Conservation (phyloP, 2,797 vertebrate species). For the Anas capensis region DNA sequence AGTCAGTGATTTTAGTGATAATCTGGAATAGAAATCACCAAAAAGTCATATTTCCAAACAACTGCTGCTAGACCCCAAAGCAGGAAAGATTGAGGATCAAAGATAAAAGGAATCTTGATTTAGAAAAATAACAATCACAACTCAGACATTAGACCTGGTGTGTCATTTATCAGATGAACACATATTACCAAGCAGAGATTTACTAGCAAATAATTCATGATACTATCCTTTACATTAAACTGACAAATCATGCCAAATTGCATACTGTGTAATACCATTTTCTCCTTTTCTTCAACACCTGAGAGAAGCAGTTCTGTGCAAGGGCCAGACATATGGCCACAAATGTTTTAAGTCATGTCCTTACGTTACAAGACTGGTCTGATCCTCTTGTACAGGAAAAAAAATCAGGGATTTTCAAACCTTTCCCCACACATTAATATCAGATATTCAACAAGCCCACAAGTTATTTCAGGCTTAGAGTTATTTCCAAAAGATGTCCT, state of each 20-base stretch:
- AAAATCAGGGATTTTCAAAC: not conserved
- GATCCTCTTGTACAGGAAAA: not conserved
- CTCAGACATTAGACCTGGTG: not conserved
- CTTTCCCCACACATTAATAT: not conserved
- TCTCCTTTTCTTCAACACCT: not conserved
- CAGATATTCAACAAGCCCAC: not conserved
- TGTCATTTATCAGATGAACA: not conserved
- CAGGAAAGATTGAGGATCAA: not conserved
- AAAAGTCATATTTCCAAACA: constrained; percentile 22
- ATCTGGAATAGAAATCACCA: not conserved
- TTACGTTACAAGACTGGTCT: not conserved
- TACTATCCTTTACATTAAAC: not conserved
- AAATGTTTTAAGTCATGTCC: not conserved
- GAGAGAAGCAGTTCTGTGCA: not conserved
- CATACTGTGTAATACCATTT: not conserved
- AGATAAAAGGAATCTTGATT: not conserved
- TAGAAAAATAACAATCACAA: not conserved
- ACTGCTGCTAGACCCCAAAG: not conserved
- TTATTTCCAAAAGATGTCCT: not conserved
- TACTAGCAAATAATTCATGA: not conserved
- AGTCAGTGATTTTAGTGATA: not conserved
- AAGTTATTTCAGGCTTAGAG: not conserved
- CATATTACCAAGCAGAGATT: not conserved
- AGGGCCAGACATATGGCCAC: not conserved
- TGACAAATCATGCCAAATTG: not conserved